Evolutionary conservation across 2,113 vertebrate genomes (phyloP).

Genomic region (Carlito syrichta): DNA sequence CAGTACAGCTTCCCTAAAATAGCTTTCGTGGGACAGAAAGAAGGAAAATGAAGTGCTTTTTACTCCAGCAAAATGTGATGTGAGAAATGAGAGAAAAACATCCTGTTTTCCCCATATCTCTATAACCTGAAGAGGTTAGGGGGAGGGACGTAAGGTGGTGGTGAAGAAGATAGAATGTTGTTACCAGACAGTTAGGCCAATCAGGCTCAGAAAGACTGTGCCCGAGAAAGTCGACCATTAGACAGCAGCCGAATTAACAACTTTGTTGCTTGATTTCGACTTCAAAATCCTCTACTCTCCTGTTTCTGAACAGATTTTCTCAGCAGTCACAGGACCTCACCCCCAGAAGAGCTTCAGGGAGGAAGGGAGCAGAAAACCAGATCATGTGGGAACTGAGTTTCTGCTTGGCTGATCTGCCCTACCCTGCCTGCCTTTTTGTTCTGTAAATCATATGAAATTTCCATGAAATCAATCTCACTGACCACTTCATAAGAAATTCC

Average conservation of each 20-base stretch:
- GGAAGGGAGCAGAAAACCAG: not conserved
- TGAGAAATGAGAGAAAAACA: conserved; percentile 41
- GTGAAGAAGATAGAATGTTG: not conserved
- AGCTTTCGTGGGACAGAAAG: not conserved
- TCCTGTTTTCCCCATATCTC: not conserved
- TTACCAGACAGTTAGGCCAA: not conserved
- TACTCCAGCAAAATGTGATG: conserved; percentile 8
- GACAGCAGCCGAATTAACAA: not conserved
- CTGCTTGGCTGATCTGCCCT: not conserved
- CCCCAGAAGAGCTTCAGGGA: not conserved
- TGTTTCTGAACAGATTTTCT: not conserved
- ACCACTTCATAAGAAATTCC: not conserved
- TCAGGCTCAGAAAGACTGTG: not conserved
- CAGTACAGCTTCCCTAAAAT: not conserved
- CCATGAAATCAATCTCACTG: not conserved
- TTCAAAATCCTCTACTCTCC: not conserved
- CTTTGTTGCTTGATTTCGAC: not conserved
- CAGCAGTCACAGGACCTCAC: not conserved
- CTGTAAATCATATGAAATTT: not conserved
- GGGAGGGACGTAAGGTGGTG: not conserved
- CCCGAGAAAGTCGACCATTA: not conserved
- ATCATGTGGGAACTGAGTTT: not conserved
- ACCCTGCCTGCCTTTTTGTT: not conserved
- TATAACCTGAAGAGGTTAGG: not conserved
- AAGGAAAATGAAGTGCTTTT: conserved; percentile 36